phyloP scores from a whole-genome alignment of 2,888 invertebrate genomes.

The Aphidoletes aphidimyza region DNA sequence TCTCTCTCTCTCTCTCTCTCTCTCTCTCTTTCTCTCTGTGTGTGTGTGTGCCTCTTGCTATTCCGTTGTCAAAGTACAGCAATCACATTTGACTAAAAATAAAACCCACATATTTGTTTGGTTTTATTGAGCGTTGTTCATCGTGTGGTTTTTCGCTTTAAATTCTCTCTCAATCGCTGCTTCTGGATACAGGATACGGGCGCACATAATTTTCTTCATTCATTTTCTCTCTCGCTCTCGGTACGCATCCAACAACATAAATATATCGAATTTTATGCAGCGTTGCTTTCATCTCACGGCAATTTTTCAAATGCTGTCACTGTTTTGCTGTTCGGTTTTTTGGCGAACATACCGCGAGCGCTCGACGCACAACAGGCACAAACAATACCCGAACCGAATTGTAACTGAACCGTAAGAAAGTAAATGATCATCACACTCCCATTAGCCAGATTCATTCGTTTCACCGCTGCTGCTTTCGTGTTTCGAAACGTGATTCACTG shows the following conservation, averaged over 20 bases:
- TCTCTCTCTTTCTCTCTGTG: no score
- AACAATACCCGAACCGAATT: neutral
- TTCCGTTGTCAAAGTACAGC: no score
- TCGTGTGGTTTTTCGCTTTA: neutral
- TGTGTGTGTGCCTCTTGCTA: no score
- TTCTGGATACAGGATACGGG: conserved; percentile 14
- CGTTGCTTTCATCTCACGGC: conserved; percentile 3
- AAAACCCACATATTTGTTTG: neutral
- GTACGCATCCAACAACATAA: neutral
- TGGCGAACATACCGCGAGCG: no score
- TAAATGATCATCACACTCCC: conserved; percentile 35
- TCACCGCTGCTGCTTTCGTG: no score
- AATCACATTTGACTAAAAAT: conserved; percentile 22
- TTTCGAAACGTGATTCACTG: no score
- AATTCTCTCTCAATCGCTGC: neutral
- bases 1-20: no score
- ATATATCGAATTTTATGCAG: conserved; percentile 37
- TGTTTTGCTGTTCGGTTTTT: no score
- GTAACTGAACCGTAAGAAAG: conserved; percentile 19
- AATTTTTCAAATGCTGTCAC: conserved; percentile 54
- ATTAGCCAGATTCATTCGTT: conserved; percentile 25
- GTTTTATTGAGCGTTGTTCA: neutral
- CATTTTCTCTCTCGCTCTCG: no score
- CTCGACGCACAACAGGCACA: neutral
- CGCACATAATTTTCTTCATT: neutral